Base-by-base conservation (phyloP, 2,888 invertebrate species). In the Agrilus biguttatus region DNA sequence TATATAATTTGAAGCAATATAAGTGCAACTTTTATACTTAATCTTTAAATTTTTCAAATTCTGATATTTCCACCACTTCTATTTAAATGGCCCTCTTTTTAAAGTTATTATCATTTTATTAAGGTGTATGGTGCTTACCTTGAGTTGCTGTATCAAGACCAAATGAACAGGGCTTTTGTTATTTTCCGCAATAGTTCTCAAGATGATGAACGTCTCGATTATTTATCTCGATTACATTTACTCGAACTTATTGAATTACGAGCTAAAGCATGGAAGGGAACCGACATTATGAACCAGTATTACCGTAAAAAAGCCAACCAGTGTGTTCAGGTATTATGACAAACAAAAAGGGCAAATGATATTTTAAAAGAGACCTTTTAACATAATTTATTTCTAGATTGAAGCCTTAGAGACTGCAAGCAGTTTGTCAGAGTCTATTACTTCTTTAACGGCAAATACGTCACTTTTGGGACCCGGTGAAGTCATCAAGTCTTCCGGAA, bases 221-320 rank as follows among this genome's bases (percentile, higher is more conserved):
- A 84, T 62, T 78, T 84, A 66, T 85, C 87, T 57, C 78, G 91
- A 67, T 76, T 89, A 61, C 83, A 87, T 67, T 75, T 93, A 58
- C 78, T 95, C 63, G 91, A 93, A 71, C 73, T 93, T 49, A 89
- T 95, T 57, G 93, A 95, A 71, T 71, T 93, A 61, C 76, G 93
- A 62, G 92, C 92, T 49, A 86, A 86, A 68, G 80, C 84, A 60
- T 93, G 93, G 93, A 81, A 84, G 61, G 80, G 83, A 48, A 81
- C 78, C 52, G 85, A 87, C 65, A 81, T 84, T 55, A 81, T 87
- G 73, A 82, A 80, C 66, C 79, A 81, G 58, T 91, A 90, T 67
- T 91, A 90, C 62, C 77, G 77, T 62, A 80, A 78, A 49, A 66
- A 66, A 49, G 53, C 61, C 40, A 62, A 60, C 45, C 60, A 62